Evolutionary conservation across 1,140 invertebrate species (phyloP).

Genomic region (Conus betulinus): DNA sequence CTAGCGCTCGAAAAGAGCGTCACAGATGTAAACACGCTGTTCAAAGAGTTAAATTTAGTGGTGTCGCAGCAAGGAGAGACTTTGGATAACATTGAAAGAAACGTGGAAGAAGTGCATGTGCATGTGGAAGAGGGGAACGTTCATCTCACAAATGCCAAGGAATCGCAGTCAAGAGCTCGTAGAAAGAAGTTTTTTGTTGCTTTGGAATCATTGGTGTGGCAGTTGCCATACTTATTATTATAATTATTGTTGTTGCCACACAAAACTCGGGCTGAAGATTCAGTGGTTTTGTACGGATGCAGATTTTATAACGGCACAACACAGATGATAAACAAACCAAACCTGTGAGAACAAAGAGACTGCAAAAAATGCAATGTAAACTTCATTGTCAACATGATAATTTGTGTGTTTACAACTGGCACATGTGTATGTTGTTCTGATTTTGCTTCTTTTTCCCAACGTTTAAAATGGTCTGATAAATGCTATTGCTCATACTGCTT

Average conservation of each 20-base stretch:
- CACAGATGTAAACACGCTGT: slow-evolving; percentile 60
- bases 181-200: slow-evolving; percentile 56
- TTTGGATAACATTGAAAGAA: slow-evolving; percentile 56
- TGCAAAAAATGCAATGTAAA: no score
- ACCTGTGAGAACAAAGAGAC: no score
- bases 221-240: slow-evolving; percentile 50
- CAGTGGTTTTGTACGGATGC: no score
- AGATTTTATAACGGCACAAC: no score
- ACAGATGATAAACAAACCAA: no score
- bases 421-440: no score
- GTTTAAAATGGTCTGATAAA: no score
- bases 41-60: slow-evolving; percentile 61
- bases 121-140: slow-evolving; percentile 51
- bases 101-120: slow-evolving; percentile 45
- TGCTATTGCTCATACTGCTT: no score
- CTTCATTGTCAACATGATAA: no score
- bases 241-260: slow-evolving; percentile 45
- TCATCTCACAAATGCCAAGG: slow-evolving; percentile 51
- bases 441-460: no score
- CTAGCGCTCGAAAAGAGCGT: slow-evolving; percentile 60
- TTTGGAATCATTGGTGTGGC: slow-evolving; percentile 48
- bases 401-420: no score
- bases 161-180: slow-evolving; percentile 46
- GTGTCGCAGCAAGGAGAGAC: slow-evolving; percentile 61
- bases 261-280: not conserved